Base-by-base conservation (phyloP, 2,888 invertebrate species). In the Oeneis ivallda region DNA sequence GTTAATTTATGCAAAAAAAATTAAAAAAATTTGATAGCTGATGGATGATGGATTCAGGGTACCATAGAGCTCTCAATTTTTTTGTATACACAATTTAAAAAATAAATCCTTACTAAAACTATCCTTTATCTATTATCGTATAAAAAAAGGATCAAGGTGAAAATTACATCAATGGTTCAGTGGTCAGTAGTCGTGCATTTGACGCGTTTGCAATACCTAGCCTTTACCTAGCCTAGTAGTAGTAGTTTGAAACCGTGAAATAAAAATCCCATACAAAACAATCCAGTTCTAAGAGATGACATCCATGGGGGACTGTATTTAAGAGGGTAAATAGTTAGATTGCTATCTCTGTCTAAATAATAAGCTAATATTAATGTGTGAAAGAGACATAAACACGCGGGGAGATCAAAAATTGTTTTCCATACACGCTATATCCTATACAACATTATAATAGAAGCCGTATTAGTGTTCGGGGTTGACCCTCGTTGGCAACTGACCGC, bases 401-500 rank as follows among this genome's bases (percentile, higher is more conserved):
- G 39, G 50, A 56, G 50, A 64, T 67, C 56, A 49, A 64, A 54
- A 59, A 67, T 41, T 37, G 19, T 34, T 64, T 64, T 58, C 34
- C 34, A 64, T 34, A 52, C 47, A 64, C 50, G 41, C 49, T 57
- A 66, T n/a, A n/a, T 32, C 62, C 39, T 32, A 57, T 45, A 15
- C 56, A 56, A n/a, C n/a, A n/a, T n/a, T 52, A 26, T 60, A 56
- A 64, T 58, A 59, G 62, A 62, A 65, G 43, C 54, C 59, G 37
- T 59, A 59, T 50, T 41, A 60, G 57, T 50, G n/a, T 47, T 11
- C 39, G 54, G 45, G 43, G 26, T 62, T 47, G 49, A 49, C 59
- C 39, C 56, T 56, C 49, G 43, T 17, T 45, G 52, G n/a, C 15
- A 45, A 52, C 52, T 60, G 63, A 63, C 63, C 56, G 47, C 37